A percentile compares a stretch with the other conserved stretches of the same genome.
phyloP scores from a whole-genome alignment of 2,888 invertebrate species.

The Pyrgus malvae region DNA sequence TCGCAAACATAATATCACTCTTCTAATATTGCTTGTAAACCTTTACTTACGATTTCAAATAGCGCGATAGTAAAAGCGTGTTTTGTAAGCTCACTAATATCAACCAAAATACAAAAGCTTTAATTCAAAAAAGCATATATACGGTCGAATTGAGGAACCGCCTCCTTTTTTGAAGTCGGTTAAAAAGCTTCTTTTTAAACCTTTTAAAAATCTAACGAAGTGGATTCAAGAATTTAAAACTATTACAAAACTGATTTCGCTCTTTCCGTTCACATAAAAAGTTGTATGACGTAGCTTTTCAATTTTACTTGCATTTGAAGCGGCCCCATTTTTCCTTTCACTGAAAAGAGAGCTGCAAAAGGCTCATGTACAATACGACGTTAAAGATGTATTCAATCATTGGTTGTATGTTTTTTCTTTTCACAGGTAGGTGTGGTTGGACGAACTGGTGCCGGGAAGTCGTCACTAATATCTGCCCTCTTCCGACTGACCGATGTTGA shows the following conservation, averaged over 20 bases:
- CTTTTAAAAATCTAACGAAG: too few relatives aligned
- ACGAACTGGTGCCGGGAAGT: constrained; percentile 93
- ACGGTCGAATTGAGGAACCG: too few relatives aligned
- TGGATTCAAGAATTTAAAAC: not conserved
- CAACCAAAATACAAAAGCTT: too few relatives aligned
- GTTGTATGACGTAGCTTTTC: constrained; percentile 14
- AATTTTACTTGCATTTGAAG: constrained; percentile 16
- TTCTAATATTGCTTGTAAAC: too few relatives aligned
- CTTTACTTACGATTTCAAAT: too few relatives aligned
- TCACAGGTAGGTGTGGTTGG: constrained; percentile 89
- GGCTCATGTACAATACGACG: not conserved
- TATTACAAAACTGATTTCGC: constrained; percentile 4
- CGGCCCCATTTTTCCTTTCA: constrained; percentile 12
- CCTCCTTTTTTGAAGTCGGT: too few relatives aligned
- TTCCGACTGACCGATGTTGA: constrained; percentile 87
- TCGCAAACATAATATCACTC: too few relatives aligned
- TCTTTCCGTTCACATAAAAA: constrained; percentile 12
- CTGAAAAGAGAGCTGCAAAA: constrained; percentile 8
- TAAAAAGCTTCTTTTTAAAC: too few relatives aligned
- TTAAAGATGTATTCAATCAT: not conserved
- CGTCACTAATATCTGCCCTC: constrained; percentile 88
- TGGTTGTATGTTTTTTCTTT: not conserved
- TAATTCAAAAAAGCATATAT: too few relatives aligned
- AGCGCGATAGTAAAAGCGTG: too few relatives aligned
- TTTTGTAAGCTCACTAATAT: too few relatives aligned